Evolutionary conservation across 2,888 invertebrate genomes (phyloP).

Genomic region (Elaeidobius kamerunicus): DNA sequence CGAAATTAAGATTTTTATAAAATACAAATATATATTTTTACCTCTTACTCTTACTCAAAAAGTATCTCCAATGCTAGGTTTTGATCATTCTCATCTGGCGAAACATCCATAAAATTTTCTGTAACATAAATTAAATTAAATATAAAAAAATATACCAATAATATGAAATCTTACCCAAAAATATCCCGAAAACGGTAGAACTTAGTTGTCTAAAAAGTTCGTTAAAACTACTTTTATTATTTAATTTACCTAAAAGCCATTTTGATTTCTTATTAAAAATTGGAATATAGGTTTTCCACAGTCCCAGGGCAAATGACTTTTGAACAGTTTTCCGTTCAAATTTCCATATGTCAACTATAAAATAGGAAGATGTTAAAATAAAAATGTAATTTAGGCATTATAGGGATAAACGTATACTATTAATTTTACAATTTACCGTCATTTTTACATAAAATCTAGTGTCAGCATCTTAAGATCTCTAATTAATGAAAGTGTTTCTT

Average conservation of each 20-base stretch:
- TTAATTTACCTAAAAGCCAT: background rate
- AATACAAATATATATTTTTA: too few species aligned
- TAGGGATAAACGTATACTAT: background rate
- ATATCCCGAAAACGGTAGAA: background rate
- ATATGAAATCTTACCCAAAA: background rate
- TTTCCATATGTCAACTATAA: slow-evolving; percentile 1
- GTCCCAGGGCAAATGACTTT: background rate
- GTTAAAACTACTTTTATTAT: background rate
- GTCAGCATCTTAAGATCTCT: too few species aligned
- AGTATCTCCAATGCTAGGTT: too few species aligned
- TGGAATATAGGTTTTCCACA: slow-evolving; percentile 1
- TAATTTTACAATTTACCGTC: background rate
- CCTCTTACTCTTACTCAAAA: too few species aligned
- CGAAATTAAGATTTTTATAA: too few species aligned
- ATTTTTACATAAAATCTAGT: too few species aligned
- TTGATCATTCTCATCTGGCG: too few species aligned
- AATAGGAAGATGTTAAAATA: background rate
- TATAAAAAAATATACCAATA: background rate
- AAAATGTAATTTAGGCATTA: background rate
- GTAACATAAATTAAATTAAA: background rate
- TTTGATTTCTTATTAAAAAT: background rate
- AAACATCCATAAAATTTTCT: slow-evolving; percentile 2
- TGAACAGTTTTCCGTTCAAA: background rate
- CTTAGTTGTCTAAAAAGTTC: background rate
- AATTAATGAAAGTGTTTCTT: too few species aligned